phyloP scores from a whole-genome alignment of 92 coral and sea anemone genomes.

The Pocillopora grandis region DNA sequence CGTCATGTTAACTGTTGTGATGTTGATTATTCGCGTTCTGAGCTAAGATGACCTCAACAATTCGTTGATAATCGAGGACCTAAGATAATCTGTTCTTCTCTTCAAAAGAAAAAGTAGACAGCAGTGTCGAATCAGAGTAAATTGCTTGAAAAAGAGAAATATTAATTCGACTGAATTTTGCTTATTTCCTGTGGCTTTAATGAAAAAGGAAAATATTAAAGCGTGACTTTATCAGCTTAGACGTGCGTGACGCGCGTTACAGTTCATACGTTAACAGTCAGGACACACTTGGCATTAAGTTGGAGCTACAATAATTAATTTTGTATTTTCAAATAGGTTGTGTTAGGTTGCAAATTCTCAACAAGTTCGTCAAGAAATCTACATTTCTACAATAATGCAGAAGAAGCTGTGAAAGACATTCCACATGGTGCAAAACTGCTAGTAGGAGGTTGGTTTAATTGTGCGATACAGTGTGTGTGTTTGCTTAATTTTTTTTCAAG shows the following conservation, averaged over 20 bases:
- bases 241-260: no score
- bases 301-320: background rate
- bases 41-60: slow-evolving; percentile 14
- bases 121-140: no score
- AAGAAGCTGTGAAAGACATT: slow-evolving; percentile 88
- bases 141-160: no score
- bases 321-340: background rate
- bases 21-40: background rate
- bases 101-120: no score
- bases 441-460: slow-evolving; percentile 80
- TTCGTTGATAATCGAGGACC: background rate
- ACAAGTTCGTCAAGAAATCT: slow-evolving; percentile 65
- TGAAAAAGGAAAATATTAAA: no score
- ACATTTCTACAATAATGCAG: slow-evolving; percentile 72
- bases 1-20: background rate
- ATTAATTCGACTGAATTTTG: no score
- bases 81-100: background rate
- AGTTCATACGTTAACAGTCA: background rate
- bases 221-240: no score
- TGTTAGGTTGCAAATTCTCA: slow-evolving; percentile 58
- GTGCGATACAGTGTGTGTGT: background rate
- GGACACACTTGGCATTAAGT: background rate
- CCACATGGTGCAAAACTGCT: slow-evolving; percentile 79
- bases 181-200: no score
- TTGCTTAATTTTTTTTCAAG: no score